These are phyloP conservation scores for Spongilla lacustris DNA, from an alignment of 37 sponge, comb jelly and placozoan genomes.

Conservation along the genomic window DNA sequence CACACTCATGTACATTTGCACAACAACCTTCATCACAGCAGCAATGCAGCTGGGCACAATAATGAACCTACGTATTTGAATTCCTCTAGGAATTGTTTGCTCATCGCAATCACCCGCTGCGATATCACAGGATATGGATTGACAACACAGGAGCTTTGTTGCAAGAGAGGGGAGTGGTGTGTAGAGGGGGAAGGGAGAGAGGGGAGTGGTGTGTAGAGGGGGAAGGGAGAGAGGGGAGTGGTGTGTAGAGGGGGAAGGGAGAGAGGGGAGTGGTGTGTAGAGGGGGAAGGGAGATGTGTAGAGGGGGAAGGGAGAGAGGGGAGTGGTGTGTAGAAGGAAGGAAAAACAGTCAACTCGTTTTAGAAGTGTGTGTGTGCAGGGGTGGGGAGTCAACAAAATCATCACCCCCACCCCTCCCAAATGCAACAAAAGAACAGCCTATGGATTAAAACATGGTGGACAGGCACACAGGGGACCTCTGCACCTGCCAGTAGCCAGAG, in stretches of 20 bases:
- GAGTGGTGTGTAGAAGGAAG: background rate
- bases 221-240: no score
- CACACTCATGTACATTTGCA: background rate
- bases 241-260: background rate
- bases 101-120: constrained; percentile 8
- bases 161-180: background rate
- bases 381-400: no score
- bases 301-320: background rate
- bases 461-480: no score
- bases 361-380: no score
- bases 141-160: constrained; percentile 32
- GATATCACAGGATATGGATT: constrained; percentile 55
- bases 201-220: background rate
- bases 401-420: no score
- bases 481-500: no score
- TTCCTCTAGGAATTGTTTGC: constrained; percentile 33
- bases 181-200: background rate
- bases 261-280: background rate
- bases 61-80: constrained; percentile 22
- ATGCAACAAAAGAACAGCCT: no score
- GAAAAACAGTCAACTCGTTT: no score
- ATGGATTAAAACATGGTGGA: no score
- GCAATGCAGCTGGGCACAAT: background rate
- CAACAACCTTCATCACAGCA: background rate
- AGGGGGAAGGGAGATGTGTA: background rate